Percentiles rank a stretch among this genome's conserved stretches.
phyloP scores from a whole-genome alignment of 2,797 vertebrate species.

The Pseudopleuronectes americanus region DNA sequence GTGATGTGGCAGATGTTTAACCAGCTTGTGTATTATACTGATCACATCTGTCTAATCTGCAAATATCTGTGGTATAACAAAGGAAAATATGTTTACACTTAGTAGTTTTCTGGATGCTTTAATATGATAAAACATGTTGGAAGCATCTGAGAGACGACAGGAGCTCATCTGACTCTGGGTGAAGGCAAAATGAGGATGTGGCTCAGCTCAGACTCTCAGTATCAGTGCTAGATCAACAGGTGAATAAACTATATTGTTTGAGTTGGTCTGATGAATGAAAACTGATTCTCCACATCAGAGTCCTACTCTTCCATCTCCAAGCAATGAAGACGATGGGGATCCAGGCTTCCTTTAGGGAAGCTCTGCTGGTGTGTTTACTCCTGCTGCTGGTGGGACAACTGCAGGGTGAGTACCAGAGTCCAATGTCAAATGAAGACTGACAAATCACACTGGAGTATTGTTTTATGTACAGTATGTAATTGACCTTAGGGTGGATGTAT shows the following conservation, averaged over 20 bases:
- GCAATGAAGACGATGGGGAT: conserved; percentile 72
- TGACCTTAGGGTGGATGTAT: conserved; percentile 30
- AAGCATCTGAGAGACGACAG: not conserved
- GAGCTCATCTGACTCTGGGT: not conserved
- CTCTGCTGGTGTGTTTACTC: conserved; percentile 76
- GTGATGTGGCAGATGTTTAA: not conserved
- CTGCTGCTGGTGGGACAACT: conserved; percentile 71
- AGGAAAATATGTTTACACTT: not conserved
- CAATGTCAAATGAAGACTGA: not conserved
- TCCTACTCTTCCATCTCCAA: conserved; percentile 21
- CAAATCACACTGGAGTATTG: not conserved
- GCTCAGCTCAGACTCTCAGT: not conserved
- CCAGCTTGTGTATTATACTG: not conserved
- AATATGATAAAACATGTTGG: not conserved
- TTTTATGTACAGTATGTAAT: not conserved
- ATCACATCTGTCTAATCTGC: not conserved
- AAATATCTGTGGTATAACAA: not conserved
- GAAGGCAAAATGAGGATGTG: not conserved
- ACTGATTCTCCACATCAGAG: conserved; percentile 19
- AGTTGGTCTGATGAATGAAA: not conserved
- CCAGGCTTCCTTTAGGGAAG: conserved; percentile 56
- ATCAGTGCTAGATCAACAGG: not conserved
- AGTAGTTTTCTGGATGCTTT: not conserved
- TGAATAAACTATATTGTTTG: not conserved
- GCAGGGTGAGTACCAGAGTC: conserved; percentile 71